Percentiles rank a stretch among this genome's conserved stretches.
Conservation (phyloP, 2,113 vertebrate species). For the Zosterops japonicus region DNA sequence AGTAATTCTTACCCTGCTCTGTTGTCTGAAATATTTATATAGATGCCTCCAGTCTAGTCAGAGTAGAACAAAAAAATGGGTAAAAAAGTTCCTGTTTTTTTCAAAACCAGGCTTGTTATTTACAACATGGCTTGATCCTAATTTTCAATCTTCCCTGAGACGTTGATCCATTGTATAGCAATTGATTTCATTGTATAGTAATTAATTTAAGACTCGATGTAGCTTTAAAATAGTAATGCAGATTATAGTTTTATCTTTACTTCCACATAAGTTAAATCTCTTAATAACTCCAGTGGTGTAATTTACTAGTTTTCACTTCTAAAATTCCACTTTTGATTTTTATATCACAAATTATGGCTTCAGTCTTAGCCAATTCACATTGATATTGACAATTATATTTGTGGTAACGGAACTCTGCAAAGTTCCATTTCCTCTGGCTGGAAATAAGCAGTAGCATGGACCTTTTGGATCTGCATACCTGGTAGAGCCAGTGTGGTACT, state of each 20-base stretch:
- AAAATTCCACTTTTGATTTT: not conserved
- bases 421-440: not conserved
- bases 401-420: not conserved
- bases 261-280: not conserved
- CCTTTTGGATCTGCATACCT: not conserved
- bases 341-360: not conserved
- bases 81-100: not conserved
- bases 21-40: slow-evolving; percentile 41
- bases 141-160: not conserved
- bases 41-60: not conserved
- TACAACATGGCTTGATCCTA: not conserved
- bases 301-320: not conserved
- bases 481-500: not conserved
- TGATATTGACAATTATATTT: not conserved
- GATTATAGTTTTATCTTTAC: not conserved
- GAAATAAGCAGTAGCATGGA: not conserved
- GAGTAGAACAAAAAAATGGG: not conserved
- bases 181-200: not conserved
- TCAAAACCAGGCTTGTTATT: not conserved
- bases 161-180: not conserved
- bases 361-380: not conserved
- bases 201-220: not conserved
- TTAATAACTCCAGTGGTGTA: not conserved
- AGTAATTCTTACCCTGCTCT: not conserved
- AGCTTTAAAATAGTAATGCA: not conserved